Evolutionary conservation across 2,797 vertebrate species (phyloP).

Genomic region (Ataeniobius toweri): DNA sequence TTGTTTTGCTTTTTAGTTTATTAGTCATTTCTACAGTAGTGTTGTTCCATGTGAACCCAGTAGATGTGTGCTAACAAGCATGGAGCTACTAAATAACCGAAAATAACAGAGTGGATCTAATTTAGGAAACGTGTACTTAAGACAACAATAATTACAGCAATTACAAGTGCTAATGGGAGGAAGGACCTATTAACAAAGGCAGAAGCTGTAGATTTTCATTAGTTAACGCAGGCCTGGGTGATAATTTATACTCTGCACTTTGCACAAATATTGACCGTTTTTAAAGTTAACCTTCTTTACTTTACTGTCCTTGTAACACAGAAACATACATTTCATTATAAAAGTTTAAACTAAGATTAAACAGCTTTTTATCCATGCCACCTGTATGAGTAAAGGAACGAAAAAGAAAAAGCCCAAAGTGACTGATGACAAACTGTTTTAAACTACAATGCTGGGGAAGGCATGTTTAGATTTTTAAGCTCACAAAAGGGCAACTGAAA

Average conservation of each 20-base stretch:
- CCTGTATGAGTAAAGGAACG: too few relatives aligned
- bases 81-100: background rate
- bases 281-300: background rate
- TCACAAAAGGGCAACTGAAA: background rate
- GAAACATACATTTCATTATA: background rate
- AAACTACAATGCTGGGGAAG: background rate
- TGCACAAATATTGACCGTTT: background rate
- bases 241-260: background rate
- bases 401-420: too few relatives aligned
- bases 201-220: background rate
- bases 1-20: background rate
- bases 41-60: background rate
- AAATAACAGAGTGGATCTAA: background rate
- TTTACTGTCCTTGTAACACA: background rate
- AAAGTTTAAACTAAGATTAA: background rate
- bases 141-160: conserved; percentile 4
- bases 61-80: background rate
- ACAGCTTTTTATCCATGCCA: background rate
- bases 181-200: background rate
- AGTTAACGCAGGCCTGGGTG: too few relatives aligned
- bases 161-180: background rate
- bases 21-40: background rate
- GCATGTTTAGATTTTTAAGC: background rate
- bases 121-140: background rate
- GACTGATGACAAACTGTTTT: background rate